phyloP scores from a whole-genome alignment of 2,797 vertebrate species.

The Octomys mimax region DNA sequence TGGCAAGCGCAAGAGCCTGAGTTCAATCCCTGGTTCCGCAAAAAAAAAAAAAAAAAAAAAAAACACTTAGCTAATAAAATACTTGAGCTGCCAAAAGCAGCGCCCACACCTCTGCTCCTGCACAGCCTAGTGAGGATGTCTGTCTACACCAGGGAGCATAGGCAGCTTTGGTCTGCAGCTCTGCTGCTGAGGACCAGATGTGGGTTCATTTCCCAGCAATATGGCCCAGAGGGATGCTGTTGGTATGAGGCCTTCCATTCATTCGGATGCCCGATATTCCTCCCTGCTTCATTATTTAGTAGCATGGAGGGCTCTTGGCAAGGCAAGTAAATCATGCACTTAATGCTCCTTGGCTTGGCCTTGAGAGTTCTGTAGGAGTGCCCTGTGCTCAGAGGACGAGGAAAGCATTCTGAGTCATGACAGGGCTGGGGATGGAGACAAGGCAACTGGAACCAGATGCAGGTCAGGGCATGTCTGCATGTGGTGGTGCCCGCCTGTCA shows the following conservation, averaged over 20 bases:
- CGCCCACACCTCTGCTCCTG: neutral
- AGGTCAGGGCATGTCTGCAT: neutral
- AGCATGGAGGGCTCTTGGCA: too few relatives aligned
- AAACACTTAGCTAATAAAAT: neutral
- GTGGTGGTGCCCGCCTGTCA: neutral
- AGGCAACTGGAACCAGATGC: neutral
- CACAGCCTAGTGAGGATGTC: neutral
- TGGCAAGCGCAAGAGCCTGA: too few relatives aligned
- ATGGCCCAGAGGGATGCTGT: neutral
- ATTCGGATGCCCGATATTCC: neutral
- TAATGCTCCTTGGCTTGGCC: neutral
- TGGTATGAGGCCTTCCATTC: neutral
- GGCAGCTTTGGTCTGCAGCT: neutral
- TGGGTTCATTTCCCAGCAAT: neutral
- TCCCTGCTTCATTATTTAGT: neutral
- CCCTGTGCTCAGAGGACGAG: neutral
- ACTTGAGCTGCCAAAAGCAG: neutral
- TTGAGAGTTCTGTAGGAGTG: neutral
- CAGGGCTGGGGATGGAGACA: rapidly evolving
- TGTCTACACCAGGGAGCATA: rapidly evolving
- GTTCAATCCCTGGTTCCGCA: too few relatives aligned
- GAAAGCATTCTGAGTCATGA: rapidly evolving
- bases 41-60: too few relatives aligned
- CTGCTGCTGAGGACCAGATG: neutral
- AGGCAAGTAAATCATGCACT: neutral